Base-by-base conservation (phyloP, 1,140 invertebrate species). In the Cydia fagiglandana region DNA sequence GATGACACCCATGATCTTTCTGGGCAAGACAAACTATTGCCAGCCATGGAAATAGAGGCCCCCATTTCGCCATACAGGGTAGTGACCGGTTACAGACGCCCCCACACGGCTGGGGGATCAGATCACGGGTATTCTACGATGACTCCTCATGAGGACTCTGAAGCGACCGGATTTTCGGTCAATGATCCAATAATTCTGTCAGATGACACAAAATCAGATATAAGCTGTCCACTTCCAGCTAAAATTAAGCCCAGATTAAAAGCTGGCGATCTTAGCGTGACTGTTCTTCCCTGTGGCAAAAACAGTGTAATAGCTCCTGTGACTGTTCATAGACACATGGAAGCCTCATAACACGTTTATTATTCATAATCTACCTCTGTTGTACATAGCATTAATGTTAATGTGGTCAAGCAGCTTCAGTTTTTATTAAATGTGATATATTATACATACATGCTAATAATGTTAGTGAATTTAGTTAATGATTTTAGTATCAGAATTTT, bases 101-200 rank as follows among this genome's bases (percentile, higher is more conserved):
- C 96, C 13, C 96, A 96, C 24, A 95, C 96, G 17, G 95, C 96
- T 9, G 96, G 96, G 5, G 97, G 98, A 81, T 98, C 97, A 41
- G 98, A 99, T 93, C 97, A 98, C 88, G 98, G 98, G 2, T 99
- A 99, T 88, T 98, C 97, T 17, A 98, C 98, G 0, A 98, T 98
- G 97, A 98, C 97, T 0, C 97, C 97, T 0, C 96, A 98, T 81
- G 97, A 98, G 80, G 97, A 98, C 85, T 94, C 94, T 34, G 97
- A 98, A 84, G 96, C 96, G 79, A 95, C 96, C 66, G 96, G 96
- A 9, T 96, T 97, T 78, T 96, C 96, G 17, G 91, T 95, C 5
- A 94, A 94, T 38, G 95, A 95, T 83, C 94, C 94, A 0, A 93
- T 94, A 50, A 91, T 95, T 76, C 90, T 94, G 41, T 90, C 93